These are phyloP conservation scores for Polia nebulosa DNA, from an alignment of 2,888 invertebrate species.

Conservation along the genomic window DNA sequence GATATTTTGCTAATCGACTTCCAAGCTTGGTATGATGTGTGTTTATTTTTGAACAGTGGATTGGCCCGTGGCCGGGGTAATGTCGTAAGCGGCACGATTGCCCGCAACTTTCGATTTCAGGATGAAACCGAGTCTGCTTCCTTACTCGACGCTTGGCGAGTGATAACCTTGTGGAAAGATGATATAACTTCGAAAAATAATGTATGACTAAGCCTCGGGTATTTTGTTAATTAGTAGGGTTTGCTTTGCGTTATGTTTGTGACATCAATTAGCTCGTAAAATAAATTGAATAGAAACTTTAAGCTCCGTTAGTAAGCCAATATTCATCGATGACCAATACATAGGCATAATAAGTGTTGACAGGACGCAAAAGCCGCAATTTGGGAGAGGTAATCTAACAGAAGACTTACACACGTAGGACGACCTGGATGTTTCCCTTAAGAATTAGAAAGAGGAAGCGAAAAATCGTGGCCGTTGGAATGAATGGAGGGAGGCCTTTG, in stretches of 20 bases:
- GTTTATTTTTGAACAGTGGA: conserved; percentile 16
- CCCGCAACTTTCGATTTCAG: conserved; percentile 83
- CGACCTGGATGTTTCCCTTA: too few species aligned
- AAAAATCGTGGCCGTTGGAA: too few species aligned
- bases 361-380: not conserved
- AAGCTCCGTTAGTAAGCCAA: too few species aligned
- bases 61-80: not conserved
- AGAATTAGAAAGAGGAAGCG: too few species aligned
- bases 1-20: conserved; percentile 27
- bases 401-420: too few species aligned
- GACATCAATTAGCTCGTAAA: not conserved
- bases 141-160: conserved; percentile 49
- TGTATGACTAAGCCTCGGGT: not conserved
- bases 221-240: not conserved
- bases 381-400: too few species aligned
- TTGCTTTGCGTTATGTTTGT: not conserved
- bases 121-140: conserved; percentile 80
- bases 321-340: not conserved
- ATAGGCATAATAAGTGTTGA: not conserved
- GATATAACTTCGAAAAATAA: conserved; percentile 23
- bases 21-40: not conserved
- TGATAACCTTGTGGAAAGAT: conserved; percentile 32
- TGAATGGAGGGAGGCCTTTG: too few species aligned
- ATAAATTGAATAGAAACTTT: too few species aligned
- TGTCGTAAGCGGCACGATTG: conserved; percentile 76